A percentile compares a stretch with the other conserved stretches of the same genome.
Evolutionary conservation across 2,888 invertebrate species (phyloP).

Genomic region (Pandemis heparana): DNA sequence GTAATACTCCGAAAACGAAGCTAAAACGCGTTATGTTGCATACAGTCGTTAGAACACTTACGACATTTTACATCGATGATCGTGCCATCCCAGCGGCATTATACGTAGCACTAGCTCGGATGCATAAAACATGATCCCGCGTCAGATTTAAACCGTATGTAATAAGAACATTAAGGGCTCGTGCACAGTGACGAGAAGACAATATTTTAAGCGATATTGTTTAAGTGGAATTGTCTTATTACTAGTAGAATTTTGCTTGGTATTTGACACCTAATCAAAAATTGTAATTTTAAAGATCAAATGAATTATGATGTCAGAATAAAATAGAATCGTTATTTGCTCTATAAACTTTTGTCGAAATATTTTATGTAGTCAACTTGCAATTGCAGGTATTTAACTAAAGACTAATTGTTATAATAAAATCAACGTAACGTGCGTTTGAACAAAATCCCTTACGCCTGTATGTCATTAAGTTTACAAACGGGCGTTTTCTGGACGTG

Average conservation of each 20-base stretch:
- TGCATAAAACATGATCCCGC: conserved; percentile 84
- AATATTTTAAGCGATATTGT: not conserved
- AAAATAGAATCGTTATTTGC: too few relatives aligned
- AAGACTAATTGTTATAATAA: too few relatives aligned
- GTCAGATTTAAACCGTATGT: conserved; percentile 84
- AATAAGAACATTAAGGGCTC: conserved; percentile 80
- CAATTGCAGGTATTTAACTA: not conserved
- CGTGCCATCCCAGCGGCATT: conserved; percentile 65
- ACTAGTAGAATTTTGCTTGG: too few relatives aligned
- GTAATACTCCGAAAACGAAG: not conserved
- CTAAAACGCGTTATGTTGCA: not conserved
- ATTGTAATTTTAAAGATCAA: too few relatives aligned
- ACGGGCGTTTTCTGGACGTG: conserved; percentile 40
- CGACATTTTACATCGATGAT: not conserved
- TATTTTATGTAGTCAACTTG: too few relatives aligned
- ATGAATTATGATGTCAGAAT: too few relatives aligned
- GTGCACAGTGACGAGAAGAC: conserved; percentile 50
- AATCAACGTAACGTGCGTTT: conserved; percentile 1
- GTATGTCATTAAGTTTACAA: conserved; percentile 27
- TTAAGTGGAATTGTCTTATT: too few relatives aligned
- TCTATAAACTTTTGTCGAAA: too few relatives aligned
- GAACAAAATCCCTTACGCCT: conserved; percentile 28
- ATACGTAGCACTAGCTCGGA: conserved; percentile 79
- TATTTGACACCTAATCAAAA: too few relatives aligned
- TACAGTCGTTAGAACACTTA: not conserved